Conservation (phyloP, 2,113 vertebrate genomes). For the Thymallus thymallus region DNA sequence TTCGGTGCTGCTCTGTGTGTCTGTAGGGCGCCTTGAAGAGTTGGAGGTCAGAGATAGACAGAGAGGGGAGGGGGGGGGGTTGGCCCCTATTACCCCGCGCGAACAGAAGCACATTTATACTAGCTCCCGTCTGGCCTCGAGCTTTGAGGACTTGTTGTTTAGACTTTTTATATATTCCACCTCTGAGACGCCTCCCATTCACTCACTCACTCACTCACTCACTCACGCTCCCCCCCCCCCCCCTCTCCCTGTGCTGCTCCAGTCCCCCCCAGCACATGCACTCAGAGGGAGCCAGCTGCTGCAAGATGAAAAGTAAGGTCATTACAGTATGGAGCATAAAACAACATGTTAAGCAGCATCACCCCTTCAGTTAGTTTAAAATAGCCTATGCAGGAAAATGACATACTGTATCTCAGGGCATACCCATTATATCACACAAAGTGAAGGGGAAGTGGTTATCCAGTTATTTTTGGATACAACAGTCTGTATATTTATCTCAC, state of each 20-base stretch:
- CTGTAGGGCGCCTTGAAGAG: slow-evolving; percentile 46
- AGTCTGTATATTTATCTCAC: background rate
- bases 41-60: slow-evolving; percentile 50
- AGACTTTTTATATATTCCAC: slow-evolving; percentile 33
- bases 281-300: too few species aligned
- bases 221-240: background rate
- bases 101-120: slow-evolving; percentile 62
- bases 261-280: background rate
- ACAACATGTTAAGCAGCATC: too few species aligned
- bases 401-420: too few species aligned
- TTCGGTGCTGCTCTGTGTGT: slow-evolving; percentile 39
- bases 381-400: too few species aligned
- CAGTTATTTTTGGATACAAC: too few species aligned
- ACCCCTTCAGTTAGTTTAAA: too few species aligned
- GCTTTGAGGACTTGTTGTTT: slow-evolving; percentile 36
- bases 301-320: too few species aligned
- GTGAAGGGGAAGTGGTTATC: too few species aligned
- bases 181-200: slow-evolving; percentile 47
- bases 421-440: too few species aligned
- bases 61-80: slow-evolving; percentile 50
- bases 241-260: background rate
- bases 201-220: slow-evolving; percentile 2
- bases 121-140: slow-evolving; percentile 57
- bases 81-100: slow-evolving; percentile 58
- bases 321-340: too few species aligned